phyloP scores from a whole-genome alignment of 1,140 invertebrate species.

The Drosophila pectinifera region DNA sequence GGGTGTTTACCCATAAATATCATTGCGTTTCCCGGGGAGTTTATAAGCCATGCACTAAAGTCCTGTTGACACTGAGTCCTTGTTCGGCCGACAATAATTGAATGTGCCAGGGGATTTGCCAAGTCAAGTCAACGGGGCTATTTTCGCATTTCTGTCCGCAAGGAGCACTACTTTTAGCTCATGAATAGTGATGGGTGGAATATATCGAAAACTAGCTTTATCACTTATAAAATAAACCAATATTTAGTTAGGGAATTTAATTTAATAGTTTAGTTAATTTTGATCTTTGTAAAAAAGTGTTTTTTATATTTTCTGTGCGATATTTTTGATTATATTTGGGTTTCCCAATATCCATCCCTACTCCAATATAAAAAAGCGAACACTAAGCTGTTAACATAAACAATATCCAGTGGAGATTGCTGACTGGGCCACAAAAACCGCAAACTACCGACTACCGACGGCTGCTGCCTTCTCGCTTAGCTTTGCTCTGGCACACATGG shows the following conservation, averaged over 20 bases:
- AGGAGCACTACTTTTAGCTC: neutral
- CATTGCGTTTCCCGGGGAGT: constrained; percentile 1
- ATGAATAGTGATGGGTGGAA: neutral
- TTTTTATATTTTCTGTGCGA: neutral
- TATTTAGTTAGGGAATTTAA: too few relatives aligned
- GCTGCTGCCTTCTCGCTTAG: neutral
- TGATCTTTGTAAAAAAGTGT: too few relatives aligned
- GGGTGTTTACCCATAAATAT: constrained; percentile 45
- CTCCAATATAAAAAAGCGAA: constrained; percentile 1
- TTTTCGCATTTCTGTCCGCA: neutral
- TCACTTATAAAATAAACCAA: too few relatives aligned
- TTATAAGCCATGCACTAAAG: constrained; percentile 8
- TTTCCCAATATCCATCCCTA: neutral
- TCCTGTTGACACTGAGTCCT: constrained; percentile 7
- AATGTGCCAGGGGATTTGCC: constrained; percentile 20
- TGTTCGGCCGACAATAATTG: constrained; percentile 13
- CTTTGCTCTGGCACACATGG: constrained; percentile 50
- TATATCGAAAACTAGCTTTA: neutral
- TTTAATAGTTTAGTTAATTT: neutral
- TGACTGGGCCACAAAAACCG: constrained; percentile 39
- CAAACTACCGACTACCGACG: constrained; percentile 19
- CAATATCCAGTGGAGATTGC: constrained; percentile 47
- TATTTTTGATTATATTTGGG: constrained; percentile 5
- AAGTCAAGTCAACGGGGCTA: neutral
- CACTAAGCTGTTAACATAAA: constrained; percentile 44